Percentiles rank a stretch among this genome's conserved stretches.
These are phyloP conservation scores for Lindbergichthys nudifrons DNA, from an alignment of 2,797 vertebrate genomes.

Conservation along the genomic window DNA sequence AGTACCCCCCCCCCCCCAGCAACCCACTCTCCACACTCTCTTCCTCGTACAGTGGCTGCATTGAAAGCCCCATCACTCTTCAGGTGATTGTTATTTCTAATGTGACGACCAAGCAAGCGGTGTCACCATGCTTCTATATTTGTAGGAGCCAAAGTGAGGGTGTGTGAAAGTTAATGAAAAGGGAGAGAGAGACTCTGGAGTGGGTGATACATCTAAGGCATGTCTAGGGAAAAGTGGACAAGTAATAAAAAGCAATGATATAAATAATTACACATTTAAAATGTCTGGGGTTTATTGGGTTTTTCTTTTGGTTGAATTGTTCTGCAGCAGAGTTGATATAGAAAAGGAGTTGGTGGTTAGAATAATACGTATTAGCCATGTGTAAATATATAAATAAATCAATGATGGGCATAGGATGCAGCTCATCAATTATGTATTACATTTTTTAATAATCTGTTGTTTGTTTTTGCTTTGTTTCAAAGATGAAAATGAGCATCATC, in stretches of 20 bases:
- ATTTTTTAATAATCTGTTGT: neutral
- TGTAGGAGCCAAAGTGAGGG: conserved; percentile 19
- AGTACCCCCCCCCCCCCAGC: neutral
- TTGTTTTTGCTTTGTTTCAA: neutral
- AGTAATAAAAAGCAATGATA: neutral
- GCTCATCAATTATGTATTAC: conserved; percentile 3
- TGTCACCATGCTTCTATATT: conserved; percentile 46
- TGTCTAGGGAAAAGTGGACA: neutral
- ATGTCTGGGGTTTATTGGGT: neutral
- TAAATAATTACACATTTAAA: neutral
- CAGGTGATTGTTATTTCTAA: conserved; percentile 54
- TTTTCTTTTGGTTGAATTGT: neutral
- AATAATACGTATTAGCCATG: neutral
- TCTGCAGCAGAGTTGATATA: neutral
- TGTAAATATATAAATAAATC: conserved; percentile 8
- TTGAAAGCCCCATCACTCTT: conserved; percentile 59
- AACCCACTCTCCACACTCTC: conserved; percentile 35
- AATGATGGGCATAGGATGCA: neutral
- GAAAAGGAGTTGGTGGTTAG: neutral
- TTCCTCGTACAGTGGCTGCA: conserved; percentile 36
- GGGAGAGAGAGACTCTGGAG: conserved; percentile 1
- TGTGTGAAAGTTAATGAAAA: conserved; percentile 15
- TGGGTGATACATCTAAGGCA: neutral
- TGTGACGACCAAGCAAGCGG: conserved; percentile 46
- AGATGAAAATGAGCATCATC: neutral